Evolutionary conservation across 2,888 invertebrate species (phyloP).

Genomic region (Stenchaetothrips biformis): DNA sequence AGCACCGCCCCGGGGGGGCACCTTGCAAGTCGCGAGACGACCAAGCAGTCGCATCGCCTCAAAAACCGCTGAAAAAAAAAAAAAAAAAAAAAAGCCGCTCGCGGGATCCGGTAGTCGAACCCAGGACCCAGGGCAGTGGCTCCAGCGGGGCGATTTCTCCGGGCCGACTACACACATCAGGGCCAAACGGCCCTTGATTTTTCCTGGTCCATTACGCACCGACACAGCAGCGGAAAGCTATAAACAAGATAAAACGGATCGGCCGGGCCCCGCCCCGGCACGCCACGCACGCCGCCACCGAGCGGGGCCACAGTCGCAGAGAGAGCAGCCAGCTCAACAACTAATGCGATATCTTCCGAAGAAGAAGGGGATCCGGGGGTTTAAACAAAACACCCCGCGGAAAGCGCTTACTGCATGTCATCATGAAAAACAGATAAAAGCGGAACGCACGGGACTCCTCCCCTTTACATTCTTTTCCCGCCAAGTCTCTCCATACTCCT

Average conservation of each 20-base stretch:
- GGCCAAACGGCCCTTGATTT: neutral
- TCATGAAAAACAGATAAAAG: slow-evolving; percentile 19
- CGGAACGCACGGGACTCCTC: neutral
- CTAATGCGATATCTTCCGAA: slow-evolving; percentile 3
- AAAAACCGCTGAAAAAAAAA: neutral
- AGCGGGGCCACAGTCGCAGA: neutral
- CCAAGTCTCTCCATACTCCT: too few species aligned
- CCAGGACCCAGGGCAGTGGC: neutral
- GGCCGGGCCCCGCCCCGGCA: neutral
- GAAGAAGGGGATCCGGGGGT: neutral
- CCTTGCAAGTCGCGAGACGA: too few species aligned
- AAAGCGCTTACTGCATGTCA: slow-evolving; percentile 5
- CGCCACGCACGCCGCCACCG: neutral
- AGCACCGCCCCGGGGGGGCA: too few species aligned
- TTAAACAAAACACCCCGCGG: slow-evolving; percentile 17
- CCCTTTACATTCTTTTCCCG: too few species aligned
- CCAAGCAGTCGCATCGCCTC: neutral
- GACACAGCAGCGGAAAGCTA: slow-evolving; percentile 19
- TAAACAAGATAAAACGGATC: slow-evolving; percentile 5
- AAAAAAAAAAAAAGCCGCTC: neutral
- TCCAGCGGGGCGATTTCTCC: neutral
- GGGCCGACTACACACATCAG: neutral
- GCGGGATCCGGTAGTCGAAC: too few species aligned
- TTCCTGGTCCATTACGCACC: slow-evolving; percentile 18
- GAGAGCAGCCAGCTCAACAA: neutral